A percentile compares a stretch with the other conserved stretches of the same genome.
Conservation (phyloP, 2,888 invertebrate genomes). For the Lasioglossum morio region DNA sequence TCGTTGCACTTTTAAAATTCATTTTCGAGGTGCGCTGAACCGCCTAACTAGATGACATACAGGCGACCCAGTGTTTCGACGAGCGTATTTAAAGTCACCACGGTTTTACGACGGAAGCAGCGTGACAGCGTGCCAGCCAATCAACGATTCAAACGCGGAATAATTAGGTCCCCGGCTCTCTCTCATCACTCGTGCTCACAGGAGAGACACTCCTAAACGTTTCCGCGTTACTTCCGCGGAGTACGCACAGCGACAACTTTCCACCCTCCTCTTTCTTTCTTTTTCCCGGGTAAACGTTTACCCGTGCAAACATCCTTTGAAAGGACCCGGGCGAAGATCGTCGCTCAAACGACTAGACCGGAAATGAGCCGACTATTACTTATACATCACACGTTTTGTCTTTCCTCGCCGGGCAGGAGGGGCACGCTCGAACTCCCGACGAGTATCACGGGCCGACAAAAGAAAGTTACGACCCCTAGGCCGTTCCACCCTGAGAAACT, state of each 20-base stretch:
- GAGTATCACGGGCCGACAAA: slow-evolving; percentile 33
- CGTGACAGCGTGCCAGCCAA: not conserved
- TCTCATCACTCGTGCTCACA: not conserved
- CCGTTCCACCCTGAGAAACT: slow-evolving; percentile 42
- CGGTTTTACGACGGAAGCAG: not conserved
- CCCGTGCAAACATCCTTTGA: slow-evolving; percentile 17
- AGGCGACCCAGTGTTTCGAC: not conserved
- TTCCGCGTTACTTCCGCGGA: not conserved
- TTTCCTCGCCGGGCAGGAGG: not conserved
- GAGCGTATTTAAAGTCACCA: not conserved
- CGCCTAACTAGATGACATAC: not conserved
- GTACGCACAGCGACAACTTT: slow-evolving; percentile 7
- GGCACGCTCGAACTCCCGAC: not conserved
- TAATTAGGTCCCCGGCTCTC: slow-evolving; percentile 11
- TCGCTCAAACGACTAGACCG: not conserved
- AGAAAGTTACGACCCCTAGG: slow-evolving; percentile 62
- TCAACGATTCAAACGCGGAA: slow-evolving; percentile 9
- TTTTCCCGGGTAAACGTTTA: not conserved
- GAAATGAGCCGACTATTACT: slow-evolving; percentile 38
- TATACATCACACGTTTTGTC: slow-evolving; percentile 31
- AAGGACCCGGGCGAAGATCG: slow-evolving; percentile 5
- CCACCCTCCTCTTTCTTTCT: not conserved
- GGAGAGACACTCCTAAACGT: slow-evolving; percentile 7
- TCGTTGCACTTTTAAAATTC: not conserved
- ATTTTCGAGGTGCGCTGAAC: not conserved